These are phyloP conservation scores for Argyresthia albistria DNA, from an alignment of 2,888 invertebrate species.

Conservation along the genomic window DNA sequence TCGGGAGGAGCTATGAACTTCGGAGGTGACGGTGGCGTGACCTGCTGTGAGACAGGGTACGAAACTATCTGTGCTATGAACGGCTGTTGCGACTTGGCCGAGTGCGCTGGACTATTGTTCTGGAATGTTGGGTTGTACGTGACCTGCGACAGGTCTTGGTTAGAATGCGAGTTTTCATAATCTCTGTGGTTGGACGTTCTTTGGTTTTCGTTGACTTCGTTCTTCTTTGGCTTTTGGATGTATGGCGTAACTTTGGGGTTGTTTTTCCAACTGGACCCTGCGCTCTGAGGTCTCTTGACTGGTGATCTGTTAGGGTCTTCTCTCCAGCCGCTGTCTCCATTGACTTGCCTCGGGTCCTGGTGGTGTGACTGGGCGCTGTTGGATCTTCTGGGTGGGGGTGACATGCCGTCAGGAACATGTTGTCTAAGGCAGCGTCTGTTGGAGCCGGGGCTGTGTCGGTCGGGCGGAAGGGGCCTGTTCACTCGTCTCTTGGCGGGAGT, in stretches of 20 bases:
- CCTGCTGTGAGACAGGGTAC: slow-evolving; percentile 61
- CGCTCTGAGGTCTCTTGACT: slow-evolving; percentile 57
- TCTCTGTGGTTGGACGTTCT: slow-evolving; percentile 36
- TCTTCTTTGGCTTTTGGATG: slow-evolving; percentile 50
- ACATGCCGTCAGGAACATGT: slow-evolving; percentile 42
- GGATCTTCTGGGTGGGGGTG: slow-evolving; percentile 49
- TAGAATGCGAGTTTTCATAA: slow-evolving; percentile 26
- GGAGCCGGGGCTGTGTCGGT: slow-evolving; percentile 47
- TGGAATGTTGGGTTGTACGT: slow-evolving; percentile 69
- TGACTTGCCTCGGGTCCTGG: slow-evolving; percentile 39
- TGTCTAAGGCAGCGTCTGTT: slow-evolving; percentile 45
- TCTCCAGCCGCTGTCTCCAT: slow-evolving; percentile 44
- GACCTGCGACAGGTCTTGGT: slow-evolving; percentile 55
- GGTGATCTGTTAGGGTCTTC: slow-evolving; percentile 56
- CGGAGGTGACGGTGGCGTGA: slow-evolving; percentile 55
- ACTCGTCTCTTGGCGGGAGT: slow-evolving; percentile 48
- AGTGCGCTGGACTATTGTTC: slow-evolving; percentile 63
- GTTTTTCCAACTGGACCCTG: slow-evolving; percentile 55
- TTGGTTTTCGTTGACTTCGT: slow-evolving; percentile 40
- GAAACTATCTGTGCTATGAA: slow-evolving; percentile 64
- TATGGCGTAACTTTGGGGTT: slow-evolving; percentile 58
- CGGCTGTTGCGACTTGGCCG: slow-evolving; percentile 51
- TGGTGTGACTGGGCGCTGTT: slow-evolving; percentile 52
- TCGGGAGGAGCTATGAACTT: slow-evolving; percentile 63
- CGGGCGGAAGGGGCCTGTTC: slow-evolving; percentile 40